Conservation (phyloP, 2,113 vertebrate species). For the Dipodomys ordii region DNA sequence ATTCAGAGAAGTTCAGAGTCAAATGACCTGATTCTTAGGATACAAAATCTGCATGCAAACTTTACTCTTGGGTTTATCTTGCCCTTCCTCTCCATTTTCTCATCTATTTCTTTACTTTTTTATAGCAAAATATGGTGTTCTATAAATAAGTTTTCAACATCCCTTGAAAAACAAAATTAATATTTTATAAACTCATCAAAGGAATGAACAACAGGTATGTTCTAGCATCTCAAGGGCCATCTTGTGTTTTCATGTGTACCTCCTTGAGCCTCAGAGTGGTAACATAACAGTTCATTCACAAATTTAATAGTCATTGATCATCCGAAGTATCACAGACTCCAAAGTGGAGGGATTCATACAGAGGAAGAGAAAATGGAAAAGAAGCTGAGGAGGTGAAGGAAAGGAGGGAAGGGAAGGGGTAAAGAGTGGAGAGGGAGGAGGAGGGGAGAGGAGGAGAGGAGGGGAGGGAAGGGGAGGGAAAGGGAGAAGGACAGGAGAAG, state of each 20-base stretch:
- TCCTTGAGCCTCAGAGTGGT: background rate
- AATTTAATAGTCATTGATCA: background rate
- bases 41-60: background rate
- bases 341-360: background rate
- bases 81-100: background rate
- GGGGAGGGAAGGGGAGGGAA: background rate
- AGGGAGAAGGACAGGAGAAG: background rate
- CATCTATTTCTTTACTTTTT: background rate
- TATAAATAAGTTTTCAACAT: background rate
- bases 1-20: background rate
- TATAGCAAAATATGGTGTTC: background rate
- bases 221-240: background rate
- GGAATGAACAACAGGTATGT: background rate
- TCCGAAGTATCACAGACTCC: background rate
- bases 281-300: background rate
- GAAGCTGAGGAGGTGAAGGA: too few species aligned
- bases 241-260: background rate
- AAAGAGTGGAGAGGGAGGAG: too few species aligned
- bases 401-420: background rate
- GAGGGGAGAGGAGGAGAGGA: too few species aligned
- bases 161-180: background rate
- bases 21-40: background rate
- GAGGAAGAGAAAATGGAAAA: background rate
- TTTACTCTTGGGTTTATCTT: background rate
- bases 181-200: constrained; percentile 1